phyloP scores from a whole-genome alignment of 2,888 invertebrate genomes.

The Drosophila subsilvestris region DNA sequence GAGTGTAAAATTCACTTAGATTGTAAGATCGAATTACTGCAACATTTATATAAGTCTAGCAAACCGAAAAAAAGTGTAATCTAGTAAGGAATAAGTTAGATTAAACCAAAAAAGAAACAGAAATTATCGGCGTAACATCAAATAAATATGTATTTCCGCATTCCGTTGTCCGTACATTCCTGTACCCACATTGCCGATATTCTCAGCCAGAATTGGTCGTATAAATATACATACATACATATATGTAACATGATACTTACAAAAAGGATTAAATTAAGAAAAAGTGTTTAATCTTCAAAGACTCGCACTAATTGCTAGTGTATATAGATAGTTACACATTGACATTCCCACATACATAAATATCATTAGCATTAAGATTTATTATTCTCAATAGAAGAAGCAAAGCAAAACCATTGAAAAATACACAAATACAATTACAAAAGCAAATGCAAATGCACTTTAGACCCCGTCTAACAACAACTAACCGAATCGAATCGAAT shows the following conservation, averaged over 20 bases:
- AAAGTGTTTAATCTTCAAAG: not conserved
- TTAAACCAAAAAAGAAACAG: too few species aligned
- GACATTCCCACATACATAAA: not conserved
- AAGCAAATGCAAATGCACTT: not conserved
- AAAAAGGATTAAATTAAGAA: not conserved
- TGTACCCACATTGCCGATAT: not conserved
- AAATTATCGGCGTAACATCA: not conserved
- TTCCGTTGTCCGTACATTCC: too few species aligned
- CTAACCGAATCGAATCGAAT: not conserved
- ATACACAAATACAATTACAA: not conserved
- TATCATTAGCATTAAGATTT: not conserved
- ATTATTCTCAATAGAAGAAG: not conserved
- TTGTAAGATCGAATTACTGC: conserved; percentile 3
- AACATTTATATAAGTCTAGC: not conserved
- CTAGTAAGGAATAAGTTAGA: not conserved
- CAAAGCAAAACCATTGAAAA: not conserved
- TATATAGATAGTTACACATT: not conserved
- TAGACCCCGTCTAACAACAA: not conserved
- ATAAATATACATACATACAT: not conserved
- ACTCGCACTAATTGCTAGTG: not conserved
- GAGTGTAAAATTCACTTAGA: not conserved
- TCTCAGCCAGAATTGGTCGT: not conserved
- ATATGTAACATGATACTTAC: not conserved
- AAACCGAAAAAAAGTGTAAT: not conserved
- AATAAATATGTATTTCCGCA: not conserved